Evolutionary conservation across 2,113 vertebrate species (phyloP), one percentile per base, ranked within the genome.

Genomic region (Xyliphius kryptos): DNA sequence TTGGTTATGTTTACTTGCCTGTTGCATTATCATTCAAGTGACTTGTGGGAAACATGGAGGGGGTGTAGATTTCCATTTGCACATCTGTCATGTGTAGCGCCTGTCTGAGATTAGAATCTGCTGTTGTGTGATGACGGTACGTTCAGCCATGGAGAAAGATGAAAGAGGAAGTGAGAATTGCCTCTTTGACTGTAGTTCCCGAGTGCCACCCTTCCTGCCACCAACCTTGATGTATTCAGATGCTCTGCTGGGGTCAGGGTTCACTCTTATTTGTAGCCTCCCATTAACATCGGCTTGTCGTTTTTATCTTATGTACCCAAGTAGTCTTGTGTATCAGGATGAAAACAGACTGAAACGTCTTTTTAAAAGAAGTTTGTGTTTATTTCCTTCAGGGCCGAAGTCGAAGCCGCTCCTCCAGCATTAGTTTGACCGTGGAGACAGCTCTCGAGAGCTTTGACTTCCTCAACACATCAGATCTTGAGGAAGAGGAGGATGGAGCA

Each of bases 391-490:
- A 94, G 82, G 90, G 89, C 0, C 52, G 86, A 12, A 91, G 86
- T 70, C 86, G 85, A 26, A 97, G 92, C 76, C 89, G 90, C 7
- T 84, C 90, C 0, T 91, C 94, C 71, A 97, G 95, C 66, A 82
- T 90, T 52, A 98, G 95, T 78, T 84, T 98, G 72, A 90, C 93
- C 0, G 93, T 97, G 73, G 92, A 98, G 69, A 91, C 92, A 0
- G 95, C 93, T 0, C 82, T 98, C 63, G 92, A 93, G 76, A 97
- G 95, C 79, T 98, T 98, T 67, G 93, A 93, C 76, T 98, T 98
- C 77, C 91, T 98, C 65, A 91, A 97, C 54, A 86, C 85, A 2
- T 90, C 92, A 0, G 94, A 97, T 76, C 84, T 87, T 53, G 94
- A 83, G 7, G 81, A 82, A 2, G 81, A 82, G 0, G 82, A 82